A percentile compares a stretch with the other conserved stretches of the same genome.
Conservation (phyloP, 2,113 vertebrate species). For the Dissostichus mawsoni region DNA sequence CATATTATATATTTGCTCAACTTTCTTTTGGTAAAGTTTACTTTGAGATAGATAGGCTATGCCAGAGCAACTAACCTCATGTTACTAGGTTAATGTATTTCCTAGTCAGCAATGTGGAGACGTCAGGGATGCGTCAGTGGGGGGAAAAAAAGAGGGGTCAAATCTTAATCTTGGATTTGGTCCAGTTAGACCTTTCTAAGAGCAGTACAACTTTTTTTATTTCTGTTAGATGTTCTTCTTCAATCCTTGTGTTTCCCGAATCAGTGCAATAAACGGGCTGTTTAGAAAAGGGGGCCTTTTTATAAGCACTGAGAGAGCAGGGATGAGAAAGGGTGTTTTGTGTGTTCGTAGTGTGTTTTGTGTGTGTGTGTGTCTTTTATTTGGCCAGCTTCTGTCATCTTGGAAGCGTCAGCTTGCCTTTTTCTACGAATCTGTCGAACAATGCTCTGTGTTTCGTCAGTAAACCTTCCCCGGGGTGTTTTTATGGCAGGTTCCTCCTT, state of each 20-base stretch:
- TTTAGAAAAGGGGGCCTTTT: not conserved
- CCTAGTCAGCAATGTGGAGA: not conserved
- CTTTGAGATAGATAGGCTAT: not conserved
- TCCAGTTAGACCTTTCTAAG: not conserved
- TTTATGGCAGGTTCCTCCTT: slow-evolving; percentile 57
- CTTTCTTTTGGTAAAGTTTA: not conserved
- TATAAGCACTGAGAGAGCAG: slow-evolving; percentile 10
- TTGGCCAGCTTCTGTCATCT: slow-evolving; percentile 31
- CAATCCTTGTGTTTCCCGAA: not conserved
- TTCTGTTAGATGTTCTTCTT: not conserved
- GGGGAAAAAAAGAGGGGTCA: not conserved
- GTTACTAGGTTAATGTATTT: not conserved
- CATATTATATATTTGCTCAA: no score
- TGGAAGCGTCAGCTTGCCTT: slow-evolving; percentile 27
- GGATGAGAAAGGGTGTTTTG: slow-evolving; percentile 2
- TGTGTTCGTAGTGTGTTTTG: not conserved
- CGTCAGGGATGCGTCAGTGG: not conserved
- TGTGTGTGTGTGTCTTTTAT: slow-evolving; percentile 20
- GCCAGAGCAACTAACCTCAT: not conserved
- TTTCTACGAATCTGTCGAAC: slow-evolving; percentile 29
- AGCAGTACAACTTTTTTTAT: not conserved
- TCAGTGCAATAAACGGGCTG: slow-evolving; percentile 16
- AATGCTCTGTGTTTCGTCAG: slow-evolving; percentile 17
- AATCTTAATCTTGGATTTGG: not conserved
- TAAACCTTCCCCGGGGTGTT: slow-evolving; percentile 24